A percentile compares a stretch with the other conserved stretches of the same genome.
These are phyloP conservation scores for Eunapius fragilis DNA, from an alignment of 37 sponge, comb jelly and placozoan genomes.

Conservation along the genomic window DNA sequence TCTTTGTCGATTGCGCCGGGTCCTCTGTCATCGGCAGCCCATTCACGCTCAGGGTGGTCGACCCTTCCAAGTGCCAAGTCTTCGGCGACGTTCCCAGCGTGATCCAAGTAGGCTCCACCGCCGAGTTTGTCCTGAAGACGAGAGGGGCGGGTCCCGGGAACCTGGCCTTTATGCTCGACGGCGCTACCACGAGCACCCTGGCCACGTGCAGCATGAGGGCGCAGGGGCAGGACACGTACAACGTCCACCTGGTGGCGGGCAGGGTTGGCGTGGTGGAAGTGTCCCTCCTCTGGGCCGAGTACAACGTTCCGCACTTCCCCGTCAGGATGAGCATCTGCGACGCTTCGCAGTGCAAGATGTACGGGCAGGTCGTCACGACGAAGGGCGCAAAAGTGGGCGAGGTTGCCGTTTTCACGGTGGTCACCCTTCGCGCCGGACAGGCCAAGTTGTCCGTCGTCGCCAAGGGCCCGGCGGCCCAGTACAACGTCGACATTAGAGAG, in stretches of 20 bases:
- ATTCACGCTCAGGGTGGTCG: conserved; percentile 58
- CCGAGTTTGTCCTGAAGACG: conserved; percentile 66
- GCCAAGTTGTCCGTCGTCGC: conserved; percentile 52
- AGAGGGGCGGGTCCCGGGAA: conserved; percentile 72
- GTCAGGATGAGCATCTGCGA: conserved; percentile 65
- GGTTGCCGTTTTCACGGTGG: conserved; percentile 60
- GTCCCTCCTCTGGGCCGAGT: conserved; percentile 59
- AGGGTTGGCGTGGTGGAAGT: conserved; percentile 19
- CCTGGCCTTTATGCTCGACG: conserved; percentile 37
- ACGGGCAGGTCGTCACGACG: conserved; percentile 48
- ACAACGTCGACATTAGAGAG: conserved; percentile 38
- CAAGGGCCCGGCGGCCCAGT: conserved; percentile 63
- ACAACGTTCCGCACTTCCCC: conserved; percentile 55
- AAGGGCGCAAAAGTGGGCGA: conserved; percentile 72
- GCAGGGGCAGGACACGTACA: conserved; percentile 53
- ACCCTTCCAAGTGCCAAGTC: conserved; percentile 68
- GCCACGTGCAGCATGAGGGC: conserved; percentile 16
- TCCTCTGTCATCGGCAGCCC: conserved; percentile 74
- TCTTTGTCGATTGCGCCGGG: conserved; percentile 82
- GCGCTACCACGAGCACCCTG: conserved; percentile 3
- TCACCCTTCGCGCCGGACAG: conserved; percentile 58
- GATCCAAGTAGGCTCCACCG: conserved; percentile 53
- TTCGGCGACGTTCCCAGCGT: conserved; percentile 45
- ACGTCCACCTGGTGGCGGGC: conserved; percentile 26
- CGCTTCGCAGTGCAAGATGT: conserved; percentile 58